These are phyloP conservation scores for Nomada flava DNA, from an alignment of 2,888 invertebrate genomes.

Conservation along the genomic window DNA sequence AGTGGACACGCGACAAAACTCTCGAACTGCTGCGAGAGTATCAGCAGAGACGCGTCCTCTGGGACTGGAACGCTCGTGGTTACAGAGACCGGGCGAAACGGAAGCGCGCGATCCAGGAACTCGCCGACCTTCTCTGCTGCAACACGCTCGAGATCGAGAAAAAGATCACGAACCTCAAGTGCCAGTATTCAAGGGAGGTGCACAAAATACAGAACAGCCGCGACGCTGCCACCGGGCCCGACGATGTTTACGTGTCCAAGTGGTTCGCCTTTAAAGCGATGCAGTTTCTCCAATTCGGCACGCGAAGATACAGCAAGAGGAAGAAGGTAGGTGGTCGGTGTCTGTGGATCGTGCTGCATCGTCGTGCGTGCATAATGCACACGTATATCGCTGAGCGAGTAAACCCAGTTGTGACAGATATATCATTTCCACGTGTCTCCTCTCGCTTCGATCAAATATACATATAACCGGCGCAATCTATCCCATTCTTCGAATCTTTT, in stretches of 20 bases:
- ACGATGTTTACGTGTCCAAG: constrained; percentile 77
- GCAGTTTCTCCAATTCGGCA: constrained; percentile 77
- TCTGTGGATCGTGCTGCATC: not conserved
- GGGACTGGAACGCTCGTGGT: constrained; percentile 77
- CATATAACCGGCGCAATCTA: no score
- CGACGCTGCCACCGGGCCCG: constrained; percentile 71
- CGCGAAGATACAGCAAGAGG: constrained; percentile 74
- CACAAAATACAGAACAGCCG: constrained; percentile 77
- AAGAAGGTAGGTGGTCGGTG: constrained; percentile 69
- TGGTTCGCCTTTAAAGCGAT: constrained; percentile 79
- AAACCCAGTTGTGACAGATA: constrained; percentile 32
- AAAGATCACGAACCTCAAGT: constrained; percentile 77
- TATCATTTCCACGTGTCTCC: constrained; percentile 41
- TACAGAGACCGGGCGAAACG: constrained; percentile 75
- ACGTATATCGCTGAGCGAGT: not conserved
- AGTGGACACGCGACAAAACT: constrained; percentile 78
- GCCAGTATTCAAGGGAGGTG: constrained; percentile 77
- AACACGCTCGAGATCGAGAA: constrained; percentile 77
- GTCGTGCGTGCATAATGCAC: not conserved
- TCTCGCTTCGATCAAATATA: not conserved
- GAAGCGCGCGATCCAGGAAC: constrained; percentile 75
- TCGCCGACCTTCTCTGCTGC: constrained; percentile 75
- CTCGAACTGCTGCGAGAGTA: constrained; percentile 75
- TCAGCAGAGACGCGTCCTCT: constrained; percentile 75
- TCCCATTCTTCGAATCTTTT: not conserved